A percentile compares a stretch with the other conserved stretches of the same genome.
These are phyloP conservation scores for Petrocephalus schoutedeni DNA, from an alignment of 2,797 vertebrate species.

Conservation along the genomic window DNA sequence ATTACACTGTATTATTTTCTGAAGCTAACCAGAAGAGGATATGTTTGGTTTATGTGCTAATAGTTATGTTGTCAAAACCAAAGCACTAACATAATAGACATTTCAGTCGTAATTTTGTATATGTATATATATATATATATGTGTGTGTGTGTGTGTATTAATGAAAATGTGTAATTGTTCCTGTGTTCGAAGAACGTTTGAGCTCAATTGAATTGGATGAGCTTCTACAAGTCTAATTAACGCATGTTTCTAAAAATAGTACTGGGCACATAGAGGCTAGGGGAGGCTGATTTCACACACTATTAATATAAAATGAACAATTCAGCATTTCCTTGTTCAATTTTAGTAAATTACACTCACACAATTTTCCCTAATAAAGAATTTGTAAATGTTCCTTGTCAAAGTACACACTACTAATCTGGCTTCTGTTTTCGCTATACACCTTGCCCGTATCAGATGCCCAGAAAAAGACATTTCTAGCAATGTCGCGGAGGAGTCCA, in stretches of 20 bases:
- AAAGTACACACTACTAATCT: background rate
- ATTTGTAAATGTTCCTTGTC: background rate
- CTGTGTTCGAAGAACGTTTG: background rate
- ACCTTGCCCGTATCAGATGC: background rate
- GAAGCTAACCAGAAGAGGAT: background rate
- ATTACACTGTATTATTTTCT: background rate
- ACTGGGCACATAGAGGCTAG: background rate
- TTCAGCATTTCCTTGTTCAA: background rate
- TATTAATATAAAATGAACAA: background rate
- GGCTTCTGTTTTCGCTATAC: background rate
- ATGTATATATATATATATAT: too few species aligned
- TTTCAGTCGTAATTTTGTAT: background rate
- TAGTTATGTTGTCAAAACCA: background rate
- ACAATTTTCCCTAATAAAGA: slow-evolving; percentile 10
- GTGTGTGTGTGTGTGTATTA: background rate
- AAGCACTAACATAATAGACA: background rate
- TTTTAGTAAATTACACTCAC: slow-evolving; percentile 15
- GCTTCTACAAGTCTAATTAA: background rate
- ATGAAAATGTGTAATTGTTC: background rate
- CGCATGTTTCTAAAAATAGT: background rate
- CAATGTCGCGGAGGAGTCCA: background rate
- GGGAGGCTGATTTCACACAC: background rate
- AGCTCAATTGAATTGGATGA: background rate
- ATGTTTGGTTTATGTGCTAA: background rate
- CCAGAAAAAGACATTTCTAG: background rate